Evolutionary conservation across 1,140 invertebrate species (phyloP), one percentile per base, ranked within the genome.

Genomic region (Scaptomyza hsui): DNA sequence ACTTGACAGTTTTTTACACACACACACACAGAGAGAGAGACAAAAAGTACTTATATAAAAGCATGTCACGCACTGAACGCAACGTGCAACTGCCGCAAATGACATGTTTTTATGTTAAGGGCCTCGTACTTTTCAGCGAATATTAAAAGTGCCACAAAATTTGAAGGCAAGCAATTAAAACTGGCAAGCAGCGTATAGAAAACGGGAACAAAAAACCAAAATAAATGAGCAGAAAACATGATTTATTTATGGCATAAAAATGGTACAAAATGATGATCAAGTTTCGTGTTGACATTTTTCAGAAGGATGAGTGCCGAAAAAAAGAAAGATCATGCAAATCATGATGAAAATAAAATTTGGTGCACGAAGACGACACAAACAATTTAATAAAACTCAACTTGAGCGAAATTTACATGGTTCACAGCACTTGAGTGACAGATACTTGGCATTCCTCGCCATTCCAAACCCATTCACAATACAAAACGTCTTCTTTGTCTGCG

Each of bases 311-410:
- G 35, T 24, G 15, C 12, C 7, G 13, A 29, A 56, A 47, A 51
- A 63, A 19, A 47, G n/a, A 61, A 51, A 37, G 79, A 82, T 86
- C 72, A 85, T 86, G 81, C 76, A 85, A 85, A 85, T 86, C 77
- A 65, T 85, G 75, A 67, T 64, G 72, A 63, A 86, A 80, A 86
- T 85, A 81, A 77, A 80, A 86, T 78, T 80, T 65, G 69, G 44
- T 57, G 52, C 63, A 74, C n/a, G n/a, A n/a, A 73, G 64, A 52
- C 68, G 81, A 85, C 76, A 76, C 76, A 85, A 85, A 86, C 82
- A 86, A 86, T 88, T 86, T 88, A 86, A 86, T 86, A 86, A 88
- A 76, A 78, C 82, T 76, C 77, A 72, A 69, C 67, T 85, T 86
- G 72, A 78, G 57, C 64, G 48, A 80, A 86, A 86, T 86, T 81